Conservation (phyloP, 2,888 invertebrate species). For the Melipona bicolor region DNA sequence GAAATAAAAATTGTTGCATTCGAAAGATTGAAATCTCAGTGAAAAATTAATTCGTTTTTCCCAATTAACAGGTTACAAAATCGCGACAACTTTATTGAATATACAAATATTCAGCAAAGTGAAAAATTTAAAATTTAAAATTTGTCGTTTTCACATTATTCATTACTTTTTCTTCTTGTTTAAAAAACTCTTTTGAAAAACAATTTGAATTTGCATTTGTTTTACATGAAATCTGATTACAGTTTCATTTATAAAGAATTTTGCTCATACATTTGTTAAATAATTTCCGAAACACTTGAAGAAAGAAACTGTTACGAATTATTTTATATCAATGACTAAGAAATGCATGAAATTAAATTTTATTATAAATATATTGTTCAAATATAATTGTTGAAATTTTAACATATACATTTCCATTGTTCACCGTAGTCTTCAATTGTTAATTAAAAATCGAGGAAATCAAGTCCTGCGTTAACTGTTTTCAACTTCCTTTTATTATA, state of each 20-base stretch:
- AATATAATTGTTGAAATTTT: not conserved
- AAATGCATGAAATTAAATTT: not conserved
- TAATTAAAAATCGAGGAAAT: conserved; percentile 32
- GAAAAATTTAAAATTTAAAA: not conserved
- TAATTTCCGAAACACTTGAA: not conserved
- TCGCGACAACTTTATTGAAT: not conserved
- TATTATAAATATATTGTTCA: too few species aligned
- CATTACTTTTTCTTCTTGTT: not conserved
- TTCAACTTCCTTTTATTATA: conserved; percentile 51
- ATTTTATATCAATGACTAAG: not conserved
- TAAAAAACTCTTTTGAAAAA: not conserved
- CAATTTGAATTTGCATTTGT: not conserved
- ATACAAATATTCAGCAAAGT: not conserved
- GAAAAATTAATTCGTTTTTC: too few species aligned
- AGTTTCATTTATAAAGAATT: not conserved
- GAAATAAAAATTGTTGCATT: too few species aligned
- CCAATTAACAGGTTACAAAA: too few species aligned
- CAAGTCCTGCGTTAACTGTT: conserved; percentile 30
- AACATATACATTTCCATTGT: not conserved
- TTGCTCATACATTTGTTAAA: not conserved
- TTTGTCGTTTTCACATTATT: not conserved
- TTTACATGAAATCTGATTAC: not conserved
- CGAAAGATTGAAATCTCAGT: too few species aligned
- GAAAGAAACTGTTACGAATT: not conserved
- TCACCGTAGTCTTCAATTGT: not conserved